Evolutionary conservation across 1,140 invertebrate species (phyloP).

Genomic region (Ostrea denselamellosa): DNA sequence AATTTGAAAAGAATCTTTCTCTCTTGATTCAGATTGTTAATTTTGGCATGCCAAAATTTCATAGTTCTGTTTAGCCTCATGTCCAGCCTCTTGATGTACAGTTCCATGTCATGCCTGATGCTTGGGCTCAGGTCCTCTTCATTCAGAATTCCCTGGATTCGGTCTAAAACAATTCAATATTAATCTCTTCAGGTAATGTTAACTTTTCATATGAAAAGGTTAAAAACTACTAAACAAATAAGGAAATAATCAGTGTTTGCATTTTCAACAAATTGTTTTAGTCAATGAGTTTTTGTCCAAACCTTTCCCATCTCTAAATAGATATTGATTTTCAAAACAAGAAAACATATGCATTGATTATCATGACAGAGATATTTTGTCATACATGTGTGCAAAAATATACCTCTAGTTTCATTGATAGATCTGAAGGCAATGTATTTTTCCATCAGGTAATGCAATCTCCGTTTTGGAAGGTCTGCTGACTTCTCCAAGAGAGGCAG

Average conservation of each 20-base stretch:
- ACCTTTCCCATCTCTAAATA: too few species aligned
- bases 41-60: conserved; percentile 44
- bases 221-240: too few species aligned
- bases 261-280: too few species aligned
- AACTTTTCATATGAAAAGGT: neutral
- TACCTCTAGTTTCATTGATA: conserved; percentile 52
- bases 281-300: too few species aligned
- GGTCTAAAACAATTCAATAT: conserved; percentile 13
- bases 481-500: conserved; percentile 45
- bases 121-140: conserved; percentile 30
- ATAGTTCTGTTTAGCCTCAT: conserved; percentile 35
- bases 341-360: neutral
- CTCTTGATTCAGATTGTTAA: conserved; percentile 40
- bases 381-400: neutral
- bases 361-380: neutral
- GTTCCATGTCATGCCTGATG: conserved; percentile 38
- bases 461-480: conserved; percentile 47
- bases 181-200: neutral
- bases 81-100: conserved; percentile 41
- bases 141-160: conserved; percentile 29
- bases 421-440: conserved; percentile 52
- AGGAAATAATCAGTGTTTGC: too few species aligned
- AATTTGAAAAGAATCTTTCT: conserved; percentile 24
- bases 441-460: conserved; percentile 50
- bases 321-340: too few species aligned